Evolutionary conservation across 2,113 vertebrate species (phyloP), one percentile per base, ranked within the genome.

Genomic region (Poecilia latipinna): DNA sequence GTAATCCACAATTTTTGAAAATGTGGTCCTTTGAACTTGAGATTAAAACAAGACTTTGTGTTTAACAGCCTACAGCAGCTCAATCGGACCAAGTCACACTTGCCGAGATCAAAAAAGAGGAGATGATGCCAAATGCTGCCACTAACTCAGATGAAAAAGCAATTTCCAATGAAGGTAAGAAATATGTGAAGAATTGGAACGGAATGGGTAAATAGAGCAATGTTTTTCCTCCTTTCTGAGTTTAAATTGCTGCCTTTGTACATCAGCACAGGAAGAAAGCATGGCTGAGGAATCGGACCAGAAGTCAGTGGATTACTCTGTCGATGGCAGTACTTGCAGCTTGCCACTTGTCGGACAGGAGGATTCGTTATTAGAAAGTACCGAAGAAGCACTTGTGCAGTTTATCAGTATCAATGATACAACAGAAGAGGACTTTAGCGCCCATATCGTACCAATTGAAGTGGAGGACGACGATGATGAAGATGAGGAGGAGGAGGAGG

Each of bases 391-490:
- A 0, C 12, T 82, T 15, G n/a, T 80, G 2, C 77, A 82, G 51
- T 15, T 89, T 7, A 79, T 89, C 60, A 65, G 71, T n/a, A 60
- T 82, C 22, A 79, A 39, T 28, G 77, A 82, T 44, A 69, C 22
- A n/a, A 57, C 84, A 51, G 84, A 79, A 17, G 81, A 86, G 48
- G 74, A 63, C 64, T 85, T 90, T 74, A 90, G 84, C 65, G 51
- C 74, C 69, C 82, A 87, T 32, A 86, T 89, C 39, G 77, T 92
- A 80, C 91, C 92, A 44, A 89, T 92, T 2, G 90, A 91, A 17
- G 90, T 88, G 8, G 89, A 88, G 3, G 75, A 82, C 0, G 70
- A 76, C 1, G 73, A 70, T 0, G 74, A 80, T 0, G 86, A n/a
- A n/a, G n/a, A 87, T 4, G 83, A 88, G 13, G 88, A 88, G 1